Evolutionary conservation across 53 echinoderm and acorn worm species (phyloP).

Genomic region (Temnopleurus reevesii): DNA sequence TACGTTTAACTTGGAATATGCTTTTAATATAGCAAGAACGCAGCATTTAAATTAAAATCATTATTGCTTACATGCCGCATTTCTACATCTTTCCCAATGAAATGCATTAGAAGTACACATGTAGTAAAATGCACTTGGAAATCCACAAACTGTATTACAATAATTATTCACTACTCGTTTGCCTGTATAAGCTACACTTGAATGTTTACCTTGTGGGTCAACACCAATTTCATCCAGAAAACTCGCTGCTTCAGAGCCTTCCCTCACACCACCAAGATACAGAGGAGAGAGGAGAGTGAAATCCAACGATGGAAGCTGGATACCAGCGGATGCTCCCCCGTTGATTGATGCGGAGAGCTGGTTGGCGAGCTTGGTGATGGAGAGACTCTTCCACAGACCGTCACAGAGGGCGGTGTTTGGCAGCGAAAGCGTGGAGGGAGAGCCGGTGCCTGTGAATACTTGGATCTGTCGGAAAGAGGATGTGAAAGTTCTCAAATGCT

Average conservation of each 20-base stretch:
- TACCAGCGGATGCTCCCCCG: constrained; percentile 50
- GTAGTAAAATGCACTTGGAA: too few relatives aligned
- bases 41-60: too few relatives aligned
- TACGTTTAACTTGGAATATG: too few relatives aligned
- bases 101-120: too few relatives aligned
- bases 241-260: constrained; percentile 64
- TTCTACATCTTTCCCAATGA: too few relatives aligned
- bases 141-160: too few relatives aligned
- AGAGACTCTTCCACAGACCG: constrained; percentile 79
- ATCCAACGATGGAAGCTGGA: constrained; percentile 35
- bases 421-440: constrained; percentile 32
- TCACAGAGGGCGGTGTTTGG: constrained; percentile 70
- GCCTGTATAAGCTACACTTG: too few relatives aligned
- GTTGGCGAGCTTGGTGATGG: constrained; percentile 49
- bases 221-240: constrained; percentile 13
- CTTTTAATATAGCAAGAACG: too few relatives aligned
- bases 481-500: too few relatives aligned
- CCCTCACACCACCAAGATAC: constrained; percentile 76
- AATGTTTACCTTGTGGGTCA: constrained; percentile 1
- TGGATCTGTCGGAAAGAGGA: too few relatives aligned
- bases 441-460: constrained; percentile 59
- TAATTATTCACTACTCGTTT: too few relatives aligned
- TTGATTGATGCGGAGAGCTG: constrained; percentile 60
- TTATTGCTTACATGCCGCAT: too few relatives aligned
- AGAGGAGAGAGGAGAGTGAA: constrained; percentile 65